A percentile compares a stretch with the other conserved stretches of the same genome.
phyloP scores from a whole-genome alignment of 2,888 invertebrate species.

The Drosophila emarginata region DNA sequence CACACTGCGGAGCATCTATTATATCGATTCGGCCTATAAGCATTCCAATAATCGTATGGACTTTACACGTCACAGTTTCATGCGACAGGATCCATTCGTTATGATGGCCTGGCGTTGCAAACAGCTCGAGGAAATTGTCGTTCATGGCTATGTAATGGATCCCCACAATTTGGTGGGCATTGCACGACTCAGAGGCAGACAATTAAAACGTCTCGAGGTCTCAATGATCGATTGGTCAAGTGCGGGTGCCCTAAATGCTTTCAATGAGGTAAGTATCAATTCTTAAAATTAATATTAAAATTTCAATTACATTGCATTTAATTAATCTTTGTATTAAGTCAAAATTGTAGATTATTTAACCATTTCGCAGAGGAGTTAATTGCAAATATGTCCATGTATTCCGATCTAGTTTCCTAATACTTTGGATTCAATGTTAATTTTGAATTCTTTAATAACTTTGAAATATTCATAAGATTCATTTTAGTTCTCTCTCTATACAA shows the following conservation, averaged over 20 bases:
- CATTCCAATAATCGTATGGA: slow-evolving; percentile 65
- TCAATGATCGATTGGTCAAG: slow-evolving; percentile 80
- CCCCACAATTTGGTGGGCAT: slow-evolving; percentile 82
- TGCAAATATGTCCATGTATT: too few relatives aligned
- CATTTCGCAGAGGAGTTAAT: too few relatives aligned
- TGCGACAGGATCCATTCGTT: slow-evolving; percentile 84
- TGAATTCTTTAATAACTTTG: too few relatives aligned
- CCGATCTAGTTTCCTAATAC: too few relatives aligned
- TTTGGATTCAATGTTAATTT: too few relatives aligned
- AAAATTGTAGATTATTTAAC: too few relatives aligned
- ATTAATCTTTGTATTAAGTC: too few relatives aligned
- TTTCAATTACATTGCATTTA: too few relatives aligned
- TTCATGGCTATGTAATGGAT: slow-evolving; percentile 83
- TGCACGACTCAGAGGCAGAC: slow-evolving; percentile 79
- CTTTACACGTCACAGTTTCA: slow-evolving; percentile 31
- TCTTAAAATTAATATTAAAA: too few relatives aligned
- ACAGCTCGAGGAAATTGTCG: slow-evolving; percentile 83
- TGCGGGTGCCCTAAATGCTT: slow-evolving; percentile 53
- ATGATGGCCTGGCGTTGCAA: slow-evolving; percentile 86
- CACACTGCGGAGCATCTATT: slow-evolving; percentile 81
- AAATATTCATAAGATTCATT: too few relatives aligned
- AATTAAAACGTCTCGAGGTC: slow-evolving; percentile 80
- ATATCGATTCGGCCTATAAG: slow-evolving; percentile 81
- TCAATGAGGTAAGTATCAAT: slow-evolving; percentile 72
- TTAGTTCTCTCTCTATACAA: too few relatives aligned